Conservation (phyloP, 2,797 vertebrate species). For the Periophthalmus magnuspinnatus region DNA sequence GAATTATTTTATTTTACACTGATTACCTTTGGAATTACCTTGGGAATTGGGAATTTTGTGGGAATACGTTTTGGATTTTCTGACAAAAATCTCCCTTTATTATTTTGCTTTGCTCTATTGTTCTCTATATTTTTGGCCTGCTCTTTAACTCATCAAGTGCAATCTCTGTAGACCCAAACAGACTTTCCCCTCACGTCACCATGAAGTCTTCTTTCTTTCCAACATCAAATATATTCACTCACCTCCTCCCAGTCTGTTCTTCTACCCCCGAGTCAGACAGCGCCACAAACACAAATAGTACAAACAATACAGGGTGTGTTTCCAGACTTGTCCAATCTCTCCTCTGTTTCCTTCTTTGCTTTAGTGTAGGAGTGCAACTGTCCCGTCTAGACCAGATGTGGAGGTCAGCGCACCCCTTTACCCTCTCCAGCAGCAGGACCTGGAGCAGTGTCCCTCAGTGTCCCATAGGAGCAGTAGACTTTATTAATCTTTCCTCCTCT, state of each 20-base stretch:
- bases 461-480: constrained; percentile 62
- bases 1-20: neutral
- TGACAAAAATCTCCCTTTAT: constrained; percentile 45
- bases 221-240: constrained; percentile 34
- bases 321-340: constrained; percentile 24
- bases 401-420: constrained; percentile 52
- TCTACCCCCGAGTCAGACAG: constrained; percentile 19
- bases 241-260: constrained; percentile 1
- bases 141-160: constrained; percentile 36
- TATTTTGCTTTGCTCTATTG: constrained; percentile 43
- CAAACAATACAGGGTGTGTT: constrained; percentile 42
- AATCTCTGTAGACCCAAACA: constrained; percentile 30
- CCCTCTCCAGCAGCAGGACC: constrained; percentile 32
- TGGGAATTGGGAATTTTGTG: neutral
- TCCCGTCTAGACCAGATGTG: constrained; percentile 67
- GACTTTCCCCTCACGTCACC: constrained; percentile 37
- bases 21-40: too few relatives aligned
- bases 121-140: constrained; percentile 24
- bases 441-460: constrained; percentile 56
- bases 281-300: constrained; percentile 28
- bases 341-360: constrained; percentile 20
- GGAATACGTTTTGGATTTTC: constrained; percentile 11
- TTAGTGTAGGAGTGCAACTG: constrained; percentile 60
- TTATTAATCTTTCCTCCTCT: constrained; percentile 69
- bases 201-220: constrained; percentile 41